Evolutionary conservation across 2,113 vertebrate genomes (phyloP).

Genomic region (Illadopsis cleaveri): DNA sequence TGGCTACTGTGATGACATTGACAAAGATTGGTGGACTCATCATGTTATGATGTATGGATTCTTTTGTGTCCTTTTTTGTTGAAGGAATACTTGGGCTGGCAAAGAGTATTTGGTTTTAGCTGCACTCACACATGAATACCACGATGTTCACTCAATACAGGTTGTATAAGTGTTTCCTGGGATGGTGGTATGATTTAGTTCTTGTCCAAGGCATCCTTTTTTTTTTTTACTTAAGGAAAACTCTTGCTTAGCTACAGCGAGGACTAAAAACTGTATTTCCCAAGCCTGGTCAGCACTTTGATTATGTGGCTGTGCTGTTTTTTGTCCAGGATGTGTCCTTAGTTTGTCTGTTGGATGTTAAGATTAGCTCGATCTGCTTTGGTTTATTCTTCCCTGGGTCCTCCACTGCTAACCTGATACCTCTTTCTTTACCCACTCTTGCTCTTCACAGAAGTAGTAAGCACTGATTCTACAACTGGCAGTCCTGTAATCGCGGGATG

Average conservation of each 20-base stretch:
- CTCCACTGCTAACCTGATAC: not conserved
- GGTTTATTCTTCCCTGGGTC: not conserved
- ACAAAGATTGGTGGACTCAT: not conserved
- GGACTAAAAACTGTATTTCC: not conserved
- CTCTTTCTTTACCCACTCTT: not conserved
- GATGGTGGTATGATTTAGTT: not conserved
- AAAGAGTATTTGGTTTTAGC: not conserved
- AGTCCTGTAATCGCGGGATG: not conserved
- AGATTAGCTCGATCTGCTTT: not conserved
- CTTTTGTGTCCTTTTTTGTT: not conserved
- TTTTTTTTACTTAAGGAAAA: not conserved
- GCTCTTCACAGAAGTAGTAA: not conserved
- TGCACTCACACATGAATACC: not conserved
- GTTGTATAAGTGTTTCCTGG: not conserved
- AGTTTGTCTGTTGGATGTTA: not conserved
- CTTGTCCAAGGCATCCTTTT: not conserved
- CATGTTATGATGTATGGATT: not conserved
- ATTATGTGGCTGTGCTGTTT: not conserved
- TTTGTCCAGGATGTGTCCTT: not conserved
- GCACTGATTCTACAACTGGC: not conserved
- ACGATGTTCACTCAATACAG: rapidly evolving
- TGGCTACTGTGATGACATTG: not conserved
- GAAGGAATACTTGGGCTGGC: not conserved
- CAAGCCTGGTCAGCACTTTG: not conserved
- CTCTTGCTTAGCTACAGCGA: not conserved